Base-by-base conservation (phyloP, 2,888 invertebrate genomes). In the Silvanus unidentatus region DNA sequence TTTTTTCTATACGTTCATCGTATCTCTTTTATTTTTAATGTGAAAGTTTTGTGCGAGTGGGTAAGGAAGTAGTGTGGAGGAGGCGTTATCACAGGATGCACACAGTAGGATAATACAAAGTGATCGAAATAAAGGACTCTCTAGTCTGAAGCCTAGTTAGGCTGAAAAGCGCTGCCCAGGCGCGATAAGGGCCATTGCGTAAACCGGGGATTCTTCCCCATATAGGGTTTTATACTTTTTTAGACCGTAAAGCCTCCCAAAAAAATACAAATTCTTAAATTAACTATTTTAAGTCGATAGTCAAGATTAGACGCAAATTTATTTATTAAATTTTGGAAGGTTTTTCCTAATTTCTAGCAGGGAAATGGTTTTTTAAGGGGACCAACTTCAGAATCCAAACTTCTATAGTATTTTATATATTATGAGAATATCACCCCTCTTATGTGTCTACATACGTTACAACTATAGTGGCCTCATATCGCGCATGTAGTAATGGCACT, bases 51-150 rank as follows among this genome's bases (percentile, higher is more conserved):
- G 32, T n/a, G 32, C 10, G n/a, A 32, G 13, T 32, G 32, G 11
- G 32, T 4, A 9, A 12, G 32, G 13, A 32, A 32, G 32, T 12
- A 16, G 37, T n/a, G n/a, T 32, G 32, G 32, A 37, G 16, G 44
- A 16, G 37, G 34, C 43, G 48, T 53, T 50, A 51, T 53, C 50
- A 15, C 59, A 50, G 54, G 54, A 58, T 62, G 58, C 62, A 61
- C 64, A 64, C 62, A 56, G 59, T 65, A 66, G 66, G 67, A 68
- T 67, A 67, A 67, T 68, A 62, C 65, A 59, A 57, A 60, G 63
- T 62, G 66, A 65, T 65, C 62, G 62, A 65, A 64, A 64, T 64
- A 63, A 66, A 61, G 15, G 37, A 13, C 32, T 32, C 32, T 57
- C 60, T 56, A 55, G 55, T 53, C 52, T 50, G 47, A 52, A 58